phyloP scores from a whole-genome alignment of 1,140 invertebrate species.

The Stegodyphus mimosarum region DNA sequence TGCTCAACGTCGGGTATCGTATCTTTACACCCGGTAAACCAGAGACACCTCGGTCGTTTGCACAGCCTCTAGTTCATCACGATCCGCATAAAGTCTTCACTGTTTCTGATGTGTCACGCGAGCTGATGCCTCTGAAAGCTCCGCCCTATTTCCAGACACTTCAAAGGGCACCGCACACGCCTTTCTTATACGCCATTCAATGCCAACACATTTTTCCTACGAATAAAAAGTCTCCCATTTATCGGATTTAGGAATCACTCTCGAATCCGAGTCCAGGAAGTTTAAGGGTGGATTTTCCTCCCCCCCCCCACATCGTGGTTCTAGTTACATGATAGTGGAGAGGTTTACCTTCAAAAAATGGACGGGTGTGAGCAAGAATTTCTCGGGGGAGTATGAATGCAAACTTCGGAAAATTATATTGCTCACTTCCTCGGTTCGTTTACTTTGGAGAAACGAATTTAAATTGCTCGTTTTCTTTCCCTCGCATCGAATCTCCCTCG shows the following conservation, averaged over 20 bases:
- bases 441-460: background rate
- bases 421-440: background rate
- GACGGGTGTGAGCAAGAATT: background rate
- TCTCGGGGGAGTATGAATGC: background rate
- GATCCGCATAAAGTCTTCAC: constrained; percentile 29
- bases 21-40: constrained; percentile 28
- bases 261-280: constrained; percentile 24
- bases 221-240: constrained; percentile 34
- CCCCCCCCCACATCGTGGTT: background rate
- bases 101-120: constrained; percentile 29
- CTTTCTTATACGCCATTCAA: constrained; percentile 4
- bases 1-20: constrained; percentile 17
- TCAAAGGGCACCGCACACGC: constrained; percentile 23
- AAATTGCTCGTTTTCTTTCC: no score
- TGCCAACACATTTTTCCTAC: constrained; percentile 7
- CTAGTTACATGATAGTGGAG: background rate
- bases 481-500: no score
- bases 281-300: background rate
- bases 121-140: constrained; percentile 33
- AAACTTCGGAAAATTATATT: no score
- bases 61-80: constrained; percentile 29
- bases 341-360: constrained; percentile 3
- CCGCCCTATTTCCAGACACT: constrained; percentile 14
- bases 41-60: constrained; percentile 37
- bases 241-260: constrained; percentile 16